Percentiles rank a stretch among this genome's conserved stretches.
Evolutionary conservation across 2,797 vertebrate species (phyloP).

Genomic region (Pangasius mekongensis): DNA sequence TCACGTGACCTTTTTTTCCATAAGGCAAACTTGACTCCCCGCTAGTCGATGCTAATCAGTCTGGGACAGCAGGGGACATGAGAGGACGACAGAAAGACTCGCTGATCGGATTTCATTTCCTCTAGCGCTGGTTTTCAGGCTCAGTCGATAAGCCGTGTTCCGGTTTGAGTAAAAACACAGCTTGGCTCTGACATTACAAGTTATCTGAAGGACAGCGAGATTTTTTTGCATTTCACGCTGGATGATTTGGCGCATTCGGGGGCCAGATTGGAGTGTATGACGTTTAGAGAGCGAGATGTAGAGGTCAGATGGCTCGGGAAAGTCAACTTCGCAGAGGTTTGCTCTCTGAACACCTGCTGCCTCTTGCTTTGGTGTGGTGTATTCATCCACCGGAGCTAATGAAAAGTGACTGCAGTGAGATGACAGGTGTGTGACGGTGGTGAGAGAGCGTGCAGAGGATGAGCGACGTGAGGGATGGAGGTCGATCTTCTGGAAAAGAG

Average conservation of each 20-base stretch:
- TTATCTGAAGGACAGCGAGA: conserved; percentile 17
- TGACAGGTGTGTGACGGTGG: conserved; percentile 73
- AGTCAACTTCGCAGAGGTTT: conserved; percentile 60
- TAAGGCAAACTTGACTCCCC: neutral
- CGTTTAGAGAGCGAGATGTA: neutral
- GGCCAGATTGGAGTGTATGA: conserved; percentile 3
- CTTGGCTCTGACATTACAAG: neutral
- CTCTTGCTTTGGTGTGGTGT: conserved; percentile 56
- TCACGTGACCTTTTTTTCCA: neutral
- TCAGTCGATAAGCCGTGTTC: conserved; percentile 27
- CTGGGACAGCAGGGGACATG: conserved; percentile 6
- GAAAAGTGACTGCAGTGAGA: conserved; percentile 74
- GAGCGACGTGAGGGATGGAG: conserved; percentile 13
- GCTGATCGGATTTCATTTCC: conserved; percentile 28
- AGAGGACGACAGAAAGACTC: conserved; percentile 14
- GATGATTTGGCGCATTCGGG: neutral
- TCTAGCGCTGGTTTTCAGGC: neutral
- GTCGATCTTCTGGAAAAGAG: conserved; percentile 25
- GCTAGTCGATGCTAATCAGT: conserved; percentile 7
- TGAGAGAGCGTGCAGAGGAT: conserved; percentile 56
- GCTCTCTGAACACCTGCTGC: conserved; percentile 72
- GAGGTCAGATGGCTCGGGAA: conserved; percentile 57
- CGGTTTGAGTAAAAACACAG: conserved; percentile 8
- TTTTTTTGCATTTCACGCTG: conserved; percentile 1
- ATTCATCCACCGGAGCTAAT: conserved; percentile 61